Conservation (phyloP, 2,888 invertebrate genomes). For the Cryptus viduatorius region DNA sequence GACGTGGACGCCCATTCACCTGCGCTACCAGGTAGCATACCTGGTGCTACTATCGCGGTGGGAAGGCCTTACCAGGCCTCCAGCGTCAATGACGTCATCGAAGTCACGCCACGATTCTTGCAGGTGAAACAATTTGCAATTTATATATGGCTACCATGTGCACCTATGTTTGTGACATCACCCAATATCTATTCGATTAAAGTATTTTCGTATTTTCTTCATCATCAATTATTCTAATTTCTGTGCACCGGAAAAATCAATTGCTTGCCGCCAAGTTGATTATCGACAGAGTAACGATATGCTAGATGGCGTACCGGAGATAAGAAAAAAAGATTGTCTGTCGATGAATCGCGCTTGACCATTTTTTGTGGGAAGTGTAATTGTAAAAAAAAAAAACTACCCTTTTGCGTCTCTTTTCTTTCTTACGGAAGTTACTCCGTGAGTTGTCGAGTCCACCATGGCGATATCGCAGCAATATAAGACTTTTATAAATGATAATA, state of each 20-base stretch:
- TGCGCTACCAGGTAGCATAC: slow-evolving; percentile 74
- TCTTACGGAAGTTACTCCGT: neutral
- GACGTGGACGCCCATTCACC: slow-evolving; percentile 82
- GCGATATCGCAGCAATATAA: neutral
- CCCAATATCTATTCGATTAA: slow-evolving; percentile 4
- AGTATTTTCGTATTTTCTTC: neutral
- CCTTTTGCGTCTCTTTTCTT: neutral
- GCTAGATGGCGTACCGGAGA: no score
- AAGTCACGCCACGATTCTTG: slow-evolving; percentile 78
- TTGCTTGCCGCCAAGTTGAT: neutral
- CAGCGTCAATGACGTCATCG: slow-evolving; percentile 78
- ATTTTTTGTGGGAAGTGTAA: neutral
- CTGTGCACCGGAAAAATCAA: neutral
- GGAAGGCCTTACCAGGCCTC: slow-evolving; percentile 72
- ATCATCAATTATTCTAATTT: neutral
- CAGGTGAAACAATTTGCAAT: slow-evolving; percentile 72
- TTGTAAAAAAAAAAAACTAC: neutral
- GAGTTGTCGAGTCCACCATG: neutral
- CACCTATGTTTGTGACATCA: slow-evolving; percentile 53
- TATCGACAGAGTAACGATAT: neutral
- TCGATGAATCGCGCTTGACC: neutral
- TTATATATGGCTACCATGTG: slow-evolving; percentile 33
- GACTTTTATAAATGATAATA: slow-evolving; percentile 1
- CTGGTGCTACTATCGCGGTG: slow-evolving; percentile 71
- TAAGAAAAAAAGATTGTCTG: neutral